These are phyloP conservation scores for Semaprochilodus insignis DNA, from an alignment of 2,797 vertebrate species.

Conservation along the genomic window DNA sequence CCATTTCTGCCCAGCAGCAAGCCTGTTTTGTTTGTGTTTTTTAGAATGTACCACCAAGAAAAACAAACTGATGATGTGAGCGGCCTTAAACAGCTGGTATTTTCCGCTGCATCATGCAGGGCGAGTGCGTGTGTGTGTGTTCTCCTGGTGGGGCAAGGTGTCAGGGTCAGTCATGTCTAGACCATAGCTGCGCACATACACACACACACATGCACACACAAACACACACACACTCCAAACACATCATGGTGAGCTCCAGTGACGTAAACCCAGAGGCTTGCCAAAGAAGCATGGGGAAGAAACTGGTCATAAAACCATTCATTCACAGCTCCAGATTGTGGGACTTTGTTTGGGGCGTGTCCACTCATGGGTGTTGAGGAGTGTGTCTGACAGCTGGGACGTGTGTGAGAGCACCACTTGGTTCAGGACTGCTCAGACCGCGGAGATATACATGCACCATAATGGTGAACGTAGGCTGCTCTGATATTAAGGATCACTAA, in stretches of 20 bases:
- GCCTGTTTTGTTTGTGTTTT: slow-evolving; percentile 64
- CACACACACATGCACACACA: slow-evolving; percentile 45
- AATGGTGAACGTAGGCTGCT: not conserved
- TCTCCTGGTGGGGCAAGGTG: slow-evolving; percentile 56
- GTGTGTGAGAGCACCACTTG: slow-evolving; percentile 9
- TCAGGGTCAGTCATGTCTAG: slow-evolving; percentile 66
- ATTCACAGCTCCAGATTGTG: slow-evolving; percentile 60
- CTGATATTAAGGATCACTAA: not conserved
- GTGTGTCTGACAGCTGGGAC: slow-evolving; percentile 39
- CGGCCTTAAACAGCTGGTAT: slow-evolving; percentile 51
- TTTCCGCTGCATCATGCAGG: slow-evolving; percentile 54
- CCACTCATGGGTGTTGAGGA: slow-evolving; percentile 35
- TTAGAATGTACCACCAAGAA: slow-evolving; percentile 63
- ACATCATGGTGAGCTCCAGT: slow-evolving; percentile 37
- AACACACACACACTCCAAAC: slow-evolving; percentile 47
- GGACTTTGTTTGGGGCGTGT: slow-evolving; percentile 44
- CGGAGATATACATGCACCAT: not conserved
- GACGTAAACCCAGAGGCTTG: slow-evolving; percentile 53
- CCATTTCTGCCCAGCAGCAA: slow-evolving; percentile 39
- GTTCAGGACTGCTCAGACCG: not conserved
- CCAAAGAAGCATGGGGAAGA: slow-evolving; percentile 58
- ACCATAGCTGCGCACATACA: slow-evolving; percentile 60
- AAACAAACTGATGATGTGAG: slow-evolving; percentile 60
- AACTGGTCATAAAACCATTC: slow-evolving; percentile 64
- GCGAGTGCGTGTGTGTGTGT: slow-evolving; percentile 29